Percentiles rank a stretch among this genome's conserved stretches.
Evolutionary conservation across 2,888 invertebrate species (phyloP).

Genomic region (Prenolepis imparis): DNA sequence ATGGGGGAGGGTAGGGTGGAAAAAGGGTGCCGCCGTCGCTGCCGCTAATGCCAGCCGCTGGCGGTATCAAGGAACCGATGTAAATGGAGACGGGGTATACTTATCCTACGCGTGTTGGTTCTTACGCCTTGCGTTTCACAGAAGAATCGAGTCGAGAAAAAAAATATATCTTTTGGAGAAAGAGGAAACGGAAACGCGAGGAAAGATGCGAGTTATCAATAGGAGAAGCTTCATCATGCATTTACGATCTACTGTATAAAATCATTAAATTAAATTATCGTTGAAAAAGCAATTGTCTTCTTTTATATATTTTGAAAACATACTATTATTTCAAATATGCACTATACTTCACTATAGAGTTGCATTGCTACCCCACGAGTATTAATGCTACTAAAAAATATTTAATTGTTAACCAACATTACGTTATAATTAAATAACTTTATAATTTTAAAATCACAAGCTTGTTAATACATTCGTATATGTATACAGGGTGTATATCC

Average conservation of each 20-base stretch:
- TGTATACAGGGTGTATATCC: background rate
- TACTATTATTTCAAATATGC: background rate
- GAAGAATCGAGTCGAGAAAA: slow-evolving; percentile 23
- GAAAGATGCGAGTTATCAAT: background rate
- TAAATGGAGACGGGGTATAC: slow-evolving; percentile 72
- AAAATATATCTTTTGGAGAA: background rate
- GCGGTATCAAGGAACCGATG: slow-evolving; percentile 76
- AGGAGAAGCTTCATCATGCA: background rate
- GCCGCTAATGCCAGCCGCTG: slow-evolving; percentile 74
- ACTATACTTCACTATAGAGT: too few species aligned
- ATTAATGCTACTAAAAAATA: slow-evolving; percentile 1
- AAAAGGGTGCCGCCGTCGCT: slow-evolving; percentile 71
- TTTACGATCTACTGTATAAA: background rate
- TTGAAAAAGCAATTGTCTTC: background rate
- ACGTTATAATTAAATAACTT: background rate
- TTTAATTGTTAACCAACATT: slow-evolving; percentile 13
- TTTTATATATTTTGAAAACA: background rate
- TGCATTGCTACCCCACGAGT: background rate
- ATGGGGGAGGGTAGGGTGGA: slow-evolving; percentile 63
- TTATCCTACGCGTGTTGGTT: slow-evolving; percentile 64
- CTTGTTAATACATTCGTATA: slow-evolving; percentile 20
- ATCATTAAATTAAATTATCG: background rate
- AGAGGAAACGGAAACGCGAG: background rate
- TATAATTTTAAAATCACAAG: slow-evolving; percentile 33
- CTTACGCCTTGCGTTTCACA: slow-evolving; percentile 36